These are phyloP conservation scores for Umimayanthus chanpuru DNA, from an alignment of 92 coral and sea anemone genomes.

Conservation along the genomic window DNA sequence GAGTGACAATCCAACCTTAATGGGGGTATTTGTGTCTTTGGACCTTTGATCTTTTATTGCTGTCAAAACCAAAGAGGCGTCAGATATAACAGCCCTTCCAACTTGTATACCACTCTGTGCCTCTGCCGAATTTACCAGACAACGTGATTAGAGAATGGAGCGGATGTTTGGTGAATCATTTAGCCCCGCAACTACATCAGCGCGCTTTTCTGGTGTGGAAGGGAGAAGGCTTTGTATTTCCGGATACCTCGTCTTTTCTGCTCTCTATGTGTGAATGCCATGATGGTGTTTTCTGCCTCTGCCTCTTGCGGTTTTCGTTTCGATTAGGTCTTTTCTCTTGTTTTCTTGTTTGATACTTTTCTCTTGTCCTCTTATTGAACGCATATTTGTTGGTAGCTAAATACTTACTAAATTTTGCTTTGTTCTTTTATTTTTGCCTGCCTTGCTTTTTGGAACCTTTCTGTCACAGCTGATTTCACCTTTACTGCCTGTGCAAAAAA, in stretches of 20 bases:
- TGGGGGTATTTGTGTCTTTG: constrained; percentile 41
- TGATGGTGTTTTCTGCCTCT: background rate
- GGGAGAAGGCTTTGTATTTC: no score
- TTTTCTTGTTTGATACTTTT: background rate
- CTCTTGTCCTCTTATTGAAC: background rate
- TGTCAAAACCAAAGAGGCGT: constrained; percentile 38
- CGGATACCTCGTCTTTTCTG: constrained; percentile 19
- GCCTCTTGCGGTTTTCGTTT: background rate
- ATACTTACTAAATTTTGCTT: background rate
- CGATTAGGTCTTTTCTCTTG: background rate
- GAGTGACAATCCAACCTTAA: constrained; percentile 37
- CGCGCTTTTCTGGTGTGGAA: no score
- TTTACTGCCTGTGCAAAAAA: constrained; percentile 25
- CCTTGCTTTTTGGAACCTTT: background rate
- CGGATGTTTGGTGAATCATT: constrained; percentile 44
- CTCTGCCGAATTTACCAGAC: constrained; percentile 19
- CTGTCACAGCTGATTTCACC: background rate
- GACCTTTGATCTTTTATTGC: constrained; percentile 44
- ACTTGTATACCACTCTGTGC: constrained; percentile 19
- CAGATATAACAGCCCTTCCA: constrained; percentile 28
- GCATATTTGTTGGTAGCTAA: background rate
- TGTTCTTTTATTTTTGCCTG: background rate
- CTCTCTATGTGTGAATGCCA: background rate
- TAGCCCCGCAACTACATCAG: no score
- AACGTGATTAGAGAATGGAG: constrained; percentile 18